A percentile compares a stretch with the other conserved stretches of the same genome.
Conservation (phyloP, 2,113 vertebrate genomes). For the Nipponia nippon region DNA sequence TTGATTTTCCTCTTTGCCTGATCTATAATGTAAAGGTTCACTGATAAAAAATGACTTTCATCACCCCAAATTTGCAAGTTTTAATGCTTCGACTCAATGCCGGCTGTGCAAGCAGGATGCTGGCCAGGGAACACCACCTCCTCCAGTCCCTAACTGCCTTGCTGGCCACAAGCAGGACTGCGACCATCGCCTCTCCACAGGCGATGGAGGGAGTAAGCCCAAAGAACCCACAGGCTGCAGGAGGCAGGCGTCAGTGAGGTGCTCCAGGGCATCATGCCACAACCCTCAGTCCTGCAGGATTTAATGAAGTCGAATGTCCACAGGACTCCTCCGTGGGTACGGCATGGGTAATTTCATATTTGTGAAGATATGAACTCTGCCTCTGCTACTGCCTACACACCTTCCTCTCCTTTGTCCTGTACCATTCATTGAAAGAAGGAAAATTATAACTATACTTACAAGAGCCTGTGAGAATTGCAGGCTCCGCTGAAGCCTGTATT, state of each 20-base stretch:
- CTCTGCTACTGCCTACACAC: background rate
- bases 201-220: background rate
- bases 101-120: background rate
- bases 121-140: background rate
- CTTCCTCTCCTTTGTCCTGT: background rate
- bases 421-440: background rate
- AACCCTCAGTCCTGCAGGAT: background rate
- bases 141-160: background rate
- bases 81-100: background rate
- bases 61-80: background rate
- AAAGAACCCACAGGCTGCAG: rapidly evolving
- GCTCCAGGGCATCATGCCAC: background rate
- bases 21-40: background rate
- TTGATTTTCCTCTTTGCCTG: background rate
- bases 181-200: rapidly evolving
- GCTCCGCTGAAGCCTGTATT: background rate
- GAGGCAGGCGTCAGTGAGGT: background rate
- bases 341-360: background rate
- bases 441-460: background rate
- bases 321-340: background rate
- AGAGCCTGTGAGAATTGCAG: background rate
- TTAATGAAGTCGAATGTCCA: background rate
- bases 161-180: background rate
- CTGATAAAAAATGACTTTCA: background rate
- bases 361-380: background rate